Base-by-base conservation (phyloP, 2,888 invertebrate genomes). In the Thereva unica region DNA sequence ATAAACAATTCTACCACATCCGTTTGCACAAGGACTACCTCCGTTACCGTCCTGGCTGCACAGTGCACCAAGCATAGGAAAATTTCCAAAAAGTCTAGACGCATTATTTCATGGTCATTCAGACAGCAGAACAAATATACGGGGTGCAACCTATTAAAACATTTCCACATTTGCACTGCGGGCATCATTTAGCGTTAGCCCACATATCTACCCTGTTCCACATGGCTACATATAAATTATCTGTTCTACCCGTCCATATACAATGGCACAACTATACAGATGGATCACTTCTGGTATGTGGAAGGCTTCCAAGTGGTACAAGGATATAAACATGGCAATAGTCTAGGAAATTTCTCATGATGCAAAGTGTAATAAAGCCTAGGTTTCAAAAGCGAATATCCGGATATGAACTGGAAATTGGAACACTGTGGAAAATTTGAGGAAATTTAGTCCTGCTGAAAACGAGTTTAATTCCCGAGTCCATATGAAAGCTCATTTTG, bases 21-120 rank as follows among this genome's bases (percentile, higher is more conserved):
- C 23, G 23, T 23, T 23, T 23, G 23, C 23, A 23, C 23, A 23
- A 23, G 23, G 23, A 23, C 23, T 23, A 23, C 23, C 23, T 23
- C 23, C 23, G 23, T 23, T 23, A 23, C 23, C 23, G 23, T 23
- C 23, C 23, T 23, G 23, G 23, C 2, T 23, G 23, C 23, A 23
- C 23, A 23, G 23, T 23, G 23, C 23, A 23, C 23, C 23, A 23
- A 23, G 23, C 23, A 23, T 23, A 23, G 23, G 23, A 23, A 23
- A 23, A 52, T 42, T 44, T 50, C 40, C 38, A 10, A 41, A 50
- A 63, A 50, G 63, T 63, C 63, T 63, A 63, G 63, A 63, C 63
- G 41, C 50, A 63, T 63, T 63, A 63, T 63, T 63, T 63, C 50
- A 49, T 63, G 63, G 50, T 50, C 63, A 63, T 50, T 63, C 49